Percentiles rank a stretch among this genome's conserved stretches.
phyloP scores from a whole-genome alignment of 2,113 vertebrate species.

The Hiodon tergisus region DNA sequence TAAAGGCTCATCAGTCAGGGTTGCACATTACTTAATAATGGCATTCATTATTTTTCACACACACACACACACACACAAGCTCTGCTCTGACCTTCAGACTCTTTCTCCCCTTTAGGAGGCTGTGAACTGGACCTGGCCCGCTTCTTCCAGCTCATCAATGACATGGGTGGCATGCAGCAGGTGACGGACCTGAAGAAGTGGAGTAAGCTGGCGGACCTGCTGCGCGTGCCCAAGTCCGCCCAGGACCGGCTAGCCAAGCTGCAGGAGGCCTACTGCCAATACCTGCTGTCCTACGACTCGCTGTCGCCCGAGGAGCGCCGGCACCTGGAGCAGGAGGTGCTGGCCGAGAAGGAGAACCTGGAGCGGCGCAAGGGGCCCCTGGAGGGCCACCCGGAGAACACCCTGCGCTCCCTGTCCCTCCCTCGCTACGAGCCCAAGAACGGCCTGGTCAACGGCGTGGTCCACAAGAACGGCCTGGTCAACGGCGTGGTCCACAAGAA shows the following conservation, averaged over 20 bases:
- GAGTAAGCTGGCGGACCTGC: slow-evolving; percentile 94
- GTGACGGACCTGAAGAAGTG: slow-evolving; percentile 99
- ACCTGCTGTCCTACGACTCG: slow-evolving; percentile 94
- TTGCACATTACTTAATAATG: no score
- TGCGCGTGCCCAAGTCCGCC: slow-evolving; percentile 93
- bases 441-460: slow-evolving; percentile 53
- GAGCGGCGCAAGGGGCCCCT: slow-evolving; percentile 88
- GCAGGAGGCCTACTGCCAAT: slow-evolving; percentile 98
- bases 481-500: slow-evolving; percentile 61
- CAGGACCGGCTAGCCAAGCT: slow-evolving; percentile 98
- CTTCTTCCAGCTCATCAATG: slow-evolving; percentile 95
- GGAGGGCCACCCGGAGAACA: slow-evolving; percentile 80
- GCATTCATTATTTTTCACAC: not conserved
- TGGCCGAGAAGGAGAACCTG: slow-evolving; percentile 87
- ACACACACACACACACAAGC: not conserved
- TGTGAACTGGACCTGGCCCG: slow-evolving; percentile 97
- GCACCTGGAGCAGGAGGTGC: slow-evolving; percentile 82
- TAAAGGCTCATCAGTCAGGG: no score
- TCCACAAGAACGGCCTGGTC: slow-evolving; percentile 67
- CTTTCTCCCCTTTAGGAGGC: slow-evolving; percentile 63
- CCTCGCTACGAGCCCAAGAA: slow-evolving; percentile 90
- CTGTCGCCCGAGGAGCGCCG: slow-evolving; percentile 83
- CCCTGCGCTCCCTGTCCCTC: slow-evolving; percentile 75
- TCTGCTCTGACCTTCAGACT: slow-evolving; percentile 2
- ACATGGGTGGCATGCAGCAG: slow-evolving; percentile 99